Percentiles rank a stretch among this genome's conserved stretches.
phyloP scores from a whole-genome alignment of 2,113 vertebrate genomes.

The Deroptyus accipitrinus region DNA sequence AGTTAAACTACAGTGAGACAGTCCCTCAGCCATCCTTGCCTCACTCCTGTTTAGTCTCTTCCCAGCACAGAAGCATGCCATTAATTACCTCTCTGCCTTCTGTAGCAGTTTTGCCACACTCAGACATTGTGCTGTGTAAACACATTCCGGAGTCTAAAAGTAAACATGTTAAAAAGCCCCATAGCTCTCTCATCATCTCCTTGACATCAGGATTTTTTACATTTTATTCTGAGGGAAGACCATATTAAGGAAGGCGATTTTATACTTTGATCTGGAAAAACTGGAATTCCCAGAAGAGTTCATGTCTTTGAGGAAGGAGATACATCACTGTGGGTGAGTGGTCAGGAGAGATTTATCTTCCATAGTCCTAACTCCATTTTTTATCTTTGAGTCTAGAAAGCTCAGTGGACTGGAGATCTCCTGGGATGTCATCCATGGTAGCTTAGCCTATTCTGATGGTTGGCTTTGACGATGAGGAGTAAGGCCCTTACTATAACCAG shows the following conservation, averaged over 20 bases:
- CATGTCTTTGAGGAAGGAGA: background rate
- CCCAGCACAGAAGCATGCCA: background rate
- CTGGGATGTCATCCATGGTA: background rate
- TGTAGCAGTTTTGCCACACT: background rate
- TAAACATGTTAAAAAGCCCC: background rate
- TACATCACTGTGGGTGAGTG: background rate
- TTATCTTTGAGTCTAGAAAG: background rate
- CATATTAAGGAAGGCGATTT: background rate
- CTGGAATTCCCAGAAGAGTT: background rate
- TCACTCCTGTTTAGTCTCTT: conserved; percentile 36
- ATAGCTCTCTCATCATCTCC: conserved; percentile 4
- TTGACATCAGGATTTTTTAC: background rate
- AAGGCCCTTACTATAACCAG: background rate
- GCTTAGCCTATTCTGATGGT: background rate
- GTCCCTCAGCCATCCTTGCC: background rate
- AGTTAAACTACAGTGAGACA: conserved; percentile 15
- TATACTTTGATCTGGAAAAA: background rate
- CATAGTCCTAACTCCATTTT: background rate
- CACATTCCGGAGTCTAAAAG: conserved; percentile 30
- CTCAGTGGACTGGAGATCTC: background rate
- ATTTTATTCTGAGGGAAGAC: background rate
- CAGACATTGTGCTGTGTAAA: background rate
- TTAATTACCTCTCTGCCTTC: background rate
- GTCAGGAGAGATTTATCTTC: background rate
- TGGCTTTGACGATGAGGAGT: background rate